Evolutionary conservation across 1,140 invertebrate genomes (phyloP).

Genomic region (Oreohelix idahoensis): DNA sequence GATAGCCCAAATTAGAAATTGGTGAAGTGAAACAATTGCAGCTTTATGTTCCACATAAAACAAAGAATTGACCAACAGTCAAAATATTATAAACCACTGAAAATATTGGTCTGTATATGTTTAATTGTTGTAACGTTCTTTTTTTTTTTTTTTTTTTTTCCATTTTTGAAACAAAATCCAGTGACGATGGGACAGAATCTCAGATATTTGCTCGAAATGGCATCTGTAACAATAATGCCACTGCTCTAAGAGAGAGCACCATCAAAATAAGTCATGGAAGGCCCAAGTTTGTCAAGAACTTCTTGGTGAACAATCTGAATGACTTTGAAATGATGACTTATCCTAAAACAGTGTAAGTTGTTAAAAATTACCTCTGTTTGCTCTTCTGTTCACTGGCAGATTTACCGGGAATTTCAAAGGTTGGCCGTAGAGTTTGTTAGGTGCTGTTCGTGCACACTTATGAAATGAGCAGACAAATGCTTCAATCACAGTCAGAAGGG

Average conservation of each 20-base stretch:
- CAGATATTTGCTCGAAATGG: conserved; percentile 59
- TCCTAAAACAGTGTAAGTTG: conserved; percentile 75
- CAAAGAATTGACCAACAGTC: too few species aligned
- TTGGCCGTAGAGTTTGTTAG: too few species aligned
- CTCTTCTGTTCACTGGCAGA: not conserved
- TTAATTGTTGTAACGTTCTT: too few species aligned
- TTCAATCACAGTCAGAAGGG: too few species aligned
- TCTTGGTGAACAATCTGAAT: conserved; percentile 96
- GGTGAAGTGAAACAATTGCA: too few species aligned
- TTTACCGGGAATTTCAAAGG: too few species aligned
- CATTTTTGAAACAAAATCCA: not conserved
- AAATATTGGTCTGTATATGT: too few species aligned
- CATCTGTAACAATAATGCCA: conserved; percentile 68
- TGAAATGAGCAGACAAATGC: too few species aligned
- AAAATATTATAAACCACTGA: too few species aligned
- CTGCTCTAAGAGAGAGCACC: conserved; percentile 85
- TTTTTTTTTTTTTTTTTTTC: not conserved
- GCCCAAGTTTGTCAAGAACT: conserved; percentile 94
- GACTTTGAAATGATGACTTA: conserved; percentile 97
- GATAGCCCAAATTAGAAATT: too few species aligned
- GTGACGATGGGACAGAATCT: conserved; percentile 45
- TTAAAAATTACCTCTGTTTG: not conserved
- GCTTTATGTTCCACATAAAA: too few species aligned
- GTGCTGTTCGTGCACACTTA: too few species aligned
- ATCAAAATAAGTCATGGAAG: conserved; percentile 93